Evolutionary conservation across 2,888 invertebrate genomes (phyloP), one percentile per base, ranked within the genome.

Genomic region (Sipha maydis): DNA sequence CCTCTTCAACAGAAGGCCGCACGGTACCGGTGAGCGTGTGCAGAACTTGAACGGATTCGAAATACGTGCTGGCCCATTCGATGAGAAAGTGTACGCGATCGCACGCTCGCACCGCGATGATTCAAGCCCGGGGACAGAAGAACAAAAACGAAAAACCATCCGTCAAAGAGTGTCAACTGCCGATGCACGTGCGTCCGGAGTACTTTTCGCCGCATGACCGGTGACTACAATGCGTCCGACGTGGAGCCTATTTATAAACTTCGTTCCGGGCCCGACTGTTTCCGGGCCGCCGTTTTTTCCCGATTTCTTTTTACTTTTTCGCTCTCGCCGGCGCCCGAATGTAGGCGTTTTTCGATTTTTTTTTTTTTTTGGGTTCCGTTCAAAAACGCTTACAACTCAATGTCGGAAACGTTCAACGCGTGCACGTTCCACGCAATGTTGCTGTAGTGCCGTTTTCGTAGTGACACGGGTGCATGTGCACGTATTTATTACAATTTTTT

Each of bases 341-440:
- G 56, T 79, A 79, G 34, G 56, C 34, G 25, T 56, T 34, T 56
- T 79, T 21, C 21, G 3, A 1, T 80, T 80, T 17, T 41, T 79
- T 67, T 61, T 80, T 80, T 17, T 41, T 79, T 67, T 61, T 80
- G 61, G 61, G 34, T n/a, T 67, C n/a, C 3, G n/a, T 80, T 80
- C 61, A 80, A 80, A 61, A 80, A 56, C n/a, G 61, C 34, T 67
- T 38, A n/a, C 38, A 3, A 25, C 19, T 25, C 11, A 34, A 34
- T 69, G 28, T 69, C 21, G 38, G 38, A 67, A 67, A 8, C 17
- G 61, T 80, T 80, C 38, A 21, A 17, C 34, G 69, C 34, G 69
- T 69, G 7, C n/a, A 14, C 14, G 1, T 69, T 69, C 69, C 69
- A 2, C 69, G 69, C 25, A 69, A 21, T 69, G 28, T 69, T 69